phyloP scores from a whole-genome alignment of 2,113 vertebrate species.

The Rhabdornis inornatus region DNA sequence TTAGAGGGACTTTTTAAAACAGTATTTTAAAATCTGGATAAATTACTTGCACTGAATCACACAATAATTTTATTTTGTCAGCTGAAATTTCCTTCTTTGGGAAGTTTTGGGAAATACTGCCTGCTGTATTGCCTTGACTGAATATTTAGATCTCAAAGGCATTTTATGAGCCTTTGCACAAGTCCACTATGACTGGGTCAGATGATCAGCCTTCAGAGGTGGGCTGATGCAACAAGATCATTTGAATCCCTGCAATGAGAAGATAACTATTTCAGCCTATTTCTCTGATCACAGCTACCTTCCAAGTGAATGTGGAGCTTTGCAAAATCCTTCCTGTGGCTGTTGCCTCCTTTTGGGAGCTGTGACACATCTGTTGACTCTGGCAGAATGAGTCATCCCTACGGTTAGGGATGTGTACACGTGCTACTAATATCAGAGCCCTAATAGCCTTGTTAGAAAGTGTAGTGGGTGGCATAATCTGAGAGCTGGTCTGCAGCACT shows the following conservation, averaged over 20 bases:
- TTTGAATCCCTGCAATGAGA: not conserved
- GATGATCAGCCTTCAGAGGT: not conserved
- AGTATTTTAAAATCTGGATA: not conserved
- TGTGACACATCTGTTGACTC: not conserved
- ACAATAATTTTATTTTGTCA: not conserved
- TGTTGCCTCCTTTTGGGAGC: not conserved
- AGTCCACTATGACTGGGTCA: not conserved
- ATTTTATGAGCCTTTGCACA: not conserved
- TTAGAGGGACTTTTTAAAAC: not conserved
- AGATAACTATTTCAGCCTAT: not conserved
- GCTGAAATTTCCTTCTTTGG: not conserved
- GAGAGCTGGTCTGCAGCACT: not conserved
- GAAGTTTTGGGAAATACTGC: not conserved
- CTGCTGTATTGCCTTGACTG: not conserved
- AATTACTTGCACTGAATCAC: not conserved
- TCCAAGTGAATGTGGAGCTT: not conserved
- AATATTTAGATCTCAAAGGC: not conserved
- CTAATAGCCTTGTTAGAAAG: slow-evolving; percentile 1
- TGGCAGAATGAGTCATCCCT: not conserved
- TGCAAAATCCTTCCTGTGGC: not conserved
- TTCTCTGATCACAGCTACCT: not conserved
- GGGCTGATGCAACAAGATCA: not conserved
- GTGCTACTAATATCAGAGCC: not conserved
- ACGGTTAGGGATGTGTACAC: not conserved
- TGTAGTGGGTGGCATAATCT: not conserved